Evolutionary conservation across 2,888 invertebrate genomes (phyloP), one percentile per base, ranked within the genome.

Genomic region (Odontothrips loti): DNA sequence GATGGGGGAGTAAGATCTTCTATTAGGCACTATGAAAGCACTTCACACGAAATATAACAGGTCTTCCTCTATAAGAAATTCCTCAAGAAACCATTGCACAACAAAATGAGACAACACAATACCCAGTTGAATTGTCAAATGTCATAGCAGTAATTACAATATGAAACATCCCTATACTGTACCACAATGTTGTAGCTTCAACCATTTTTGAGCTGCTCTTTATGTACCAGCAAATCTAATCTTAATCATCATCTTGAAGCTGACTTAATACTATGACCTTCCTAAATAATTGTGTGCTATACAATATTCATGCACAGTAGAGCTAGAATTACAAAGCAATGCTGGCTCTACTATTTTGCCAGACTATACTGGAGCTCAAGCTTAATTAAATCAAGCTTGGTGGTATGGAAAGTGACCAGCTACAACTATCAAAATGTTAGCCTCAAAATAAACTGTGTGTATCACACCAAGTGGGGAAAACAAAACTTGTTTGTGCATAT

Each of bases 331-430:
- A 75, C 68, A 27, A 75, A 75, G 68, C 68, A 75, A 27, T 75
- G 68, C 68, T 75, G 68, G 68, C 68, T 75, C 68, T 75, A 75
- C 68, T 27, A 27, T 75, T 27, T 75, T 23, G 68, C 68, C 68
- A 75, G 68, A 12, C 23, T 27, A 10, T 75, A 75, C 68, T 10
- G 1, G n/a, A 75, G 68, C 68, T 27, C 27, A 75, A 75, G 68
- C 68, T 75, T 68, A 68, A 68, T 75, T 75, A 1, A 75, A 27
- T 27, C 68, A 75, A 75, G 68, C 68, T 75, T 75, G 68, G 27
- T 27, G 27, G 68, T 27, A 75, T 27, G 12, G n/a, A 58, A 58
- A 27, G 68, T 75, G 68, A 75, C 68, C 68, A 27, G 23, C 68
- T 75, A 75, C 34, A 43, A 43, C 34, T 43, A 43, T 43, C 34